Evolutionary conservation across 2,888 invertebrate species (phyloP).

Genomic region (Gibbula magus): DNA sequence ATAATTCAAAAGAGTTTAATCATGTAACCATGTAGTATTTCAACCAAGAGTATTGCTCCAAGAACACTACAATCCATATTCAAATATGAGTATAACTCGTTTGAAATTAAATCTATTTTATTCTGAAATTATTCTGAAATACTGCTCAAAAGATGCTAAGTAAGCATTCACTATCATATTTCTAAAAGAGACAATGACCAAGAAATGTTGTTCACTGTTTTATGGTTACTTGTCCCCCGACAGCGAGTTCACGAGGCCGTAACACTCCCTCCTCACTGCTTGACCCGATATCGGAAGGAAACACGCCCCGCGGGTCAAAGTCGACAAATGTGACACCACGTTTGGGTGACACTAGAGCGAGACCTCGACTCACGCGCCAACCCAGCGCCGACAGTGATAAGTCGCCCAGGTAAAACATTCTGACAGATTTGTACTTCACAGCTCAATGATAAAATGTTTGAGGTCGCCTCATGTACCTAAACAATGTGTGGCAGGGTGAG

Average conservation of each 20-base stretch:
- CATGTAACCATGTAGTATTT: too few relatives aligned
- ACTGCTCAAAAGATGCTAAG: too few relatives aligned
- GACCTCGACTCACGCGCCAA: slow-evolving; percentile 30
- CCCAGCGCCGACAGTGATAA: slow-evolving; percentile 26
- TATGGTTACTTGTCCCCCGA: neutral
- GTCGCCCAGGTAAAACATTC: slow-evolving; percentile 29
- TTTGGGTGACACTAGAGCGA: slow-evolving; percentile 8
- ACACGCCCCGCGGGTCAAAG: slow-evolving; percentile 21
- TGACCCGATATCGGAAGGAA: slow-evolving; percentile 44
- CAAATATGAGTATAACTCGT: too few relatives aligned
- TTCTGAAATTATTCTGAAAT: too few relatives aligned
- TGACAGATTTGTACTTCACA: neutral
- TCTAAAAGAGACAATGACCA: neutral
- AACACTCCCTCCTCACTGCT: slow-evolving; percentile 43
- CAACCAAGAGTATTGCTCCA: too few relatives aligned
- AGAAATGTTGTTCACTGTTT: neutral
- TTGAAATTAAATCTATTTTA: too few relatives aligned
- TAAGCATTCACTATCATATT: neutral
- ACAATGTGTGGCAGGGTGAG: too few relatives aligned
- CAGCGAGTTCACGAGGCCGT: slow-evolving; percentile 38
- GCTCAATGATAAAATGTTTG: neutral
- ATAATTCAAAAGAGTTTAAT: too few relatives aligned
- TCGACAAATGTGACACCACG: neutral
- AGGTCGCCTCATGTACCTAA: neutral
- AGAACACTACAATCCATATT: too few relatives aligned